Evolutionary conservation across 2,113 vertebrate genomes (phyloP), one percentile per base, ranked within the genome.

Genomic region (Saimiri boliviensis): DNA sequence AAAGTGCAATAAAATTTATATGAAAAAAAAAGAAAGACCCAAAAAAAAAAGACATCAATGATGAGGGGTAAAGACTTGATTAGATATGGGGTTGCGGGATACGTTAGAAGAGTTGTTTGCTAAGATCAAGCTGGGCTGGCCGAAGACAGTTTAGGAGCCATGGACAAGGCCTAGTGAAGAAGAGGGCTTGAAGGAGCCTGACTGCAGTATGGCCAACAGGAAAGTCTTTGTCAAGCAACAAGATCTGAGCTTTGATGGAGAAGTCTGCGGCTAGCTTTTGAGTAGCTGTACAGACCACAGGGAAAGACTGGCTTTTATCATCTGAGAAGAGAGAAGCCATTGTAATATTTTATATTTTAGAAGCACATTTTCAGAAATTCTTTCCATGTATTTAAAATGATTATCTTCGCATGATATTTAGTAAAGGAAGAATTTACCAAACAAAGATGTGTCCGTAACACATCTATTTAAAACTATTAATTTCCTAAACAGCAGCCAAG

Each of bases 281-380:
- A 85, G 37, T 30, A 30, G 17, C 20, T 56, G 32, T 0, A 2
- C 0, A 0, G 2, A 9, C 19, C 40, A 12, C 11, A 42, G 0
- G 19, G 11, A 27, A 54, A 20, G 45, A 5, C 13, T 42, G 56
- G 47, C 25, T 25, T 93, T 77, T 19, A 30, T 56, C 32, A 20
- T 79, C 8, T 23, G 5, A 60, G 47, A 52, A 56, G 40, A 86
- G 25, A 77, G 42, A 82, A 76, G 23, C 17, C 88, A 45, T 8
- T 6, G 42, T 35, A 32, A 37, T 30, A 32, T 20, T 45, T 12
- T 27, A 20, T 1, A 9, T 52, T 79, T 73, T 45, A 91, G 86
- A 73, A 58, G 1, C 17, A 5, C 45, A 11, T n/a, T 45, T 45
- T 93, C 71, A 86, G 54, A 79, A 47, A 70, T 8, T 17, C 11